These are phyloP conservation scores for Pantherophis alleghaniensis DNA, from an alignment of 2,797 vertebrate genomes.

Conservation along the genomic window DNA sequence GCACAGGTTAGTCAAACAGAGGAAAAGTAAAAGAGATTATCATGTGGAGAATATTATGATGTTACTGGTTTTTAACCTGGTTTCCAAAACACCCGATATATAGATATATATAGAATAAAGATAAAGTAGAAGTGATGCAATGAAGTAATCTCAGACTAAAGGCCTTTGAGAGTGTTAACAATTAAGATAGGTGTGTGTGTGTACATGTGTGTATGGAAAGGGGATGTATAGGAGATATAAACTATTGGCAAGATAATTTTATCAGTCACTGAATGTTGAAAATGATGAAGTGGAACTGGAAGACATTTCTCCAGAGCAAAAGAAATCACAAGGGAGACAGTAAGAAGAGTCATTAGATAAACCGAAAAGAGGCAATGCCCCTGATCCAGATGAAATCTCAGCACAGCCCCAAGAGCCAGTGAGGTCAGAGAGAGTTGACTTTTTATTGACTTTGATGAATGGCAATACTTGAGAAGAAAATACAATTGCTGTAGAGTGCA, in stretches of 20 bases:
- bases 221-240: not conserved
- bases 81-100: not conserved
- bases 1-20: not conserved
- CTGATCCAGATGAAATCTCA: conserved; percentile 8
- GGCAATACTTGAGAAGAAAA: conserved; percentile 16
- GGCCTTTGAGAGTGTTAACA: not conserved
- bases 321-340: not conserved
- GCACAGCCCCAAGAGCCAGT: not conserved
- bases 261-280: conserved; percentile 15
- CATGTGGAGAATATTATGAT: not conserved
- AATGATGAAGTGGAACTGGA: conserved; percentile 9
- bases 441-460: conserved; percentile 39
- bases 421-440: conserved; percentile 16
- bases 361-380: not conserved
- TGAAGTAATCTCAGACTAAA: not conserved
- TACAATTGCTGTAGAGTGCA: conserved; percentile 1
- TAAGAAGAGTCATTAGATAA: conserved; percentile 17
- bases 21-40: not conserved
- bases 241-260: conserved; percentile 13
- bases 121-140: not conserved
- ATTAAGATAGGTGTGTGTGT: not conserved
- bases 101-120: not conserved
- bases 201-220: not conserved
- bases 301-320: conserved; percentile 2
- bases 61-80: not conserved